A percentile compares a stretch with the other conserved stretches of the same genome.
Evolutionary conservation across 1,140 invertebrate genomes (phyloP).

Genomic region (Penaeus vannamei): DNA sequence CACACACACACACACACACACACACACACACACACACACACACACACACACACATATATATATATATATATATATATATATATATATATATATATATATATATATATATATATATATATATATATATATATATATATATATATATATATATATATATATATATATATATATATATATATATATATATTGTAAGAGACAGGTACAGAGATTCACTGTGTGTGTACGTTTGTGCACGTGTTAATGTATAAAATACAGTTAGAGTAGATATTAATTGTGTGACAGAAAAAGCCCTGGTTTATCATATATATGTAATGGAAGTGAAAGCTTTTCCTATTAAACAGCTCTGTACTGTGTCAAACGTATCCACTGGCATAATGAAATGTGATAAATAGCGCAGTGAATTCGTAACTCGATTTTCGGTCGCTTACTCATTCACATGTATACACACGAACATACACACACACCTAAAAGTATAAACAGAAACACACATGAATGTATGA

Average conservation of each 20-base stretch:
- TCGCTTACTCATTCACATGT: neutral
- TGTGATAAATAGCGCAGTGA: no score
- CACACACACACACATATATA: neutral
- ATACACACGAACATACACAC: neutral
- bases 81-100: neutral
- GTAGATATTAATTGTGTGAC: no score
- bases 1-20: constrained; percentile 11
- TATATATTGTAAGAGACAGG: neutral
- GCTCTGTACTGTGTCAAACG: no score
- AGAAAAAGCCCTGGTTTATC: no score
- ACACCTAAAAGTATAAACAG: neutral
- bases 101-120: neutral
- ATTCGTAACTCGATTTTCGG: no score
- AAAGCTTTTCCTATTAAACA: no score
- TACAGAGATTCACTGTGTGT: neutral
- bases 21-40: constrained; percentile 11
- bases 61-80: neutral
- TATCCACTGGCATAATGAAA: no score
- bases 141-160: neutral
- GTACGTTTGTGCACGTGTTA: neutral
- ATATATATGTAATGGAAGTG: no score
- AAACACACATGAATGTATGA: no score
- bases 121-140: no score
- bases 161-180: neutral
- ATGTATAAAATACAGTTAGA: neutral